Conservation (phyloP, 2,797 vertebrate genomes). For the Sciurus carolinensis region DNA sequence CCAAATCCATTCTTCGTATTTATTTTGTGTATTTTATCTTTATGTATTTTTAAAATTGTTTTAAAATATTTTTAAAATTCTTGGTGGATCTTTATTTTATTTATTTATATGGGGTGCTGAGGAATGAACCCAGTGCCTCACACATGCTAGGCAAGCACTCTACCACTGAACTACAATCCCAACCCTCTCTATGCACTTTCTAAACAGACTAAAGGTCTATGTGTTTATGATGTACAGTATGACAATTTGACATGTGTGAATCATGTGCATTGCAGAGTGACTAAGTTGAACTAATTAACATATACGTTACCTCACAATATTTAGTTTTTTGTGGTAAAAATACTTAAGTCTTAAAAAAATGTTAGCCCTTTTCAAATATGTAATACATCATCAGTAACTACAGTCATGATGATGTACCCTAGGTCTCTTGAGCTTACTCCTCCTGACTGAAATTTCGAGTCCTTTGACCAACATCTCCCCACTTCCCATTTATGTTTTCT, state of each 20-base stretch:
- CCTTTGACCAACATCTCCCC: background rate
- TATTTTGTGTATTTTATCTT: background rate
- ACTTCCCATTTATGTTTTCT: background rate
- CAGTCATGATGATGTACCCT: background rate
- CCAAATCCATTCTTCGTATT: background rate
- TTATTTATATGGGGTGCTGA: too few relatives aligned
- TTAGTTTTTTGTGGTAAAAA: background rate
- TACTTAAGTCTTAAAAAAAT: background rate
- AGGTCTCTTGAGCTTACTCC: background rate
- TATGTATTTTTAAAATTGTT: background rate
- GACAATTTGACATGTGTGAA: background rate
- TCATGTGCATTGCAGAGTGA: background rate
- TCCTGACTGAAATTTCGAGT: background rate
- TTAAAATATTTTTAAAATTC: too few relatives aligned
- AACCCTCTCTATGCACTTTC: background rate
- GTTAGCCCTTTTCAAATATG: background rate
- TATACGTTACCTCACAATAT: background rate
- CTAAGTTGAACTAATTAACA: background rate
- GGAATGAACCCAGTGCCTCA: too few relatives aligned
- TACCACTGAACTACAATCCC: too few relatives aligned
- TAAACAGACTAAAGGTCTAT: background rate
- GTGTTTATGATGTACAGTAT: background rate
- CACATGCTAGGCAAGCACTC: too few relatives aligned
- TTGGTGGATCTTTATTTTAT: too few relatives aligned
- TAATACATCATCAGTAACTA: background rate